Percentiles rank a stretch among this genome's conserved stretches.
phyloP scores from a whole-genome alignment of 2,888 invertebrate species.

The Cyaniris semiargus region DNA sequence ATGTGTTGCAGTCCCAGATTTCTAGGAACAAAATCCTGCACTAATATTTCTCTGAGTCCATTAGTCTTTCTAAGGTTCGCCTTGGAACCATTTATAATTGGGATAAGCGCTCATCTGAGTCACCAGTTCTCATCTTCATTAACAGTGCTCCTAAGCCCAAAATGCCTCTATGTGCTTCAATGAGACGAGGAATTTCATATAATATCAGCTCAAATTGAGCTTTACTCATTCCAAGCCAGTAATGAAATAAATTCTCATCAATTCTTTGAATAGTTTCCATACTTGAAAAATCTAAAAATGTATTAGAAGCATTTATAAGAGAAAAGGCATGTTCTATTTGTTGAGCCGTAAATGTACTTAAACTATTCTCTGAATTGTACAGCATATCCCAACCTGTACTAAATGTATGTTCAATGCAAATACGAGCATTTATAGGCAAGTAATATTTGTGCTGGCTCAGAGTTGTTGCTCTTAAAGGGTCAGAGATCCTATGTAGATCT shows the following conservation, averaged over 20 bases:
- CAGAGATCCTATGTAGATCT: not conserved
- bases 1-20: slow-evolving; percentile 19
- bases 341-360: slow-evolving; percentile 15
- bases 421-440: not conserved
- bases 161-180: slow-evolving; percentile 32
- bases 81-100: slow-evolving; percentile 2
- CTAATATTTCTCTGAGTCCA: slow-evolving; percentile 19
- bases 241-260: slow-evolving; percentile 34
- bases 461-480: not conserved
- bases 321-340: slow-evolving; percentile 32
- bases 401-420: not conserved
- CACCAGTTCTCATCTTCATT: slow-evolving; percentile 35
- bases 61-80: slow-evolving; percentile 15
- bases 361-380: too few species aligned
- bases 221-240: slow-evolving; percentile 35
- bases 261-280: not conserved
- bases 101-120: slow-evolving; percentile 34
- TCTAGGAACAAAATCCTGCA: slow-evolving; percentile 22
- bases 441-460: not conserved
- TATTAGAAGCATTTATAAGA: slow-evolving; percentile 33
- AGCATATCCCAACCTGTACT: not conserved
- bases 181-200: slow-evolving; percentile 27
- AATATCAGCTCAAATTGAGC: slow-evolving; percentile 32
- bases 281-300: slow-evolving; percentile 31
- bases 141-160: slow-evolving; percentile 33